Evolutionary conservation across 1,140 invertebrate species (phyloP).

Genomic region (Cheumatopsyche charites): DNA sequence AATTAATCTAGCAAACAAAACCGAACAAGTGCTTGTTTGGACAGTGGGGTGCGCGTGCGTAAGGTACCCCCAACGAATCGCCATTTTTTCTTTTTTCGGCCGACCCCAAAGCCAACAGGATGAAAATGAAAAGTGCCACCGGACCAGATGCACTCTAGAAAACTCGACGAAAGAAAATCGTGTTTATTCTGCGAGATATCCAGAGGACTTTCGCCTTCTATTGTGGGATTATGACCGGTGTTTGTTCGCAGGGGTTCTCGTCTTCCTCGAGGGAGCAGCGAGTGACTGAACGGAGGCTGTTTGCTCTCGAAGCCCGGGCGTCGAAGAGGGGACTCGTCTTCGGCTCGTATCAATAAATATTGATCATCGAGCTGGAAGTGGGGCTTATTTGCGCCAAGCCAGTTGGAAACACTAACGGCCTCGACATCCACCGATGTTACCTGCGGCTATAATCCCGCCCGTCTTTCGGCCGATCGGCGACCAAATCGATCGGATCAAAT

Average conservation of each 20-base stretch:
- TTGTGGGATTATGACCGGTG: conserved; percentile 33
- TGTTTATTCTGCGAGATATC: conserved; percentile 20
- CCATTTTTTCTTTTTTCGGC: background rate
- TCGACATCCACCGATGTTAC: background rate
- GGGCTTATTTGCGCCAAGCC: conserved; percentile 26
- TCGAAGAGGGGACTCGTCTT: no score
- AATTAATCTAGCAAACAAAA: conserved; percentile 26
- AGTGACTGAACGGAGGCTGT: conserved; percentile 11
- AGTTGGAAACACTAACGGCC: conserved; percentile 22
- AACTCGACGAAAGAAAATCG: conserved; percentile 18
- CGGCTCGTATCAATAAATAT: conserved; percentile 28
- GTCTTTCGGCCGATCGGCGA: conserved; percentile 22
- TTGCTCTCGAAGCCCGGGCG: background rate
- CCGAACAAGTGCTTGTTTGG: conserved; percentile 22
- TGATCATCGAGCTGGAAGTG: conserved; percentile 26
- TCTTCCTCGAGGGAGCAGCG: background rate
- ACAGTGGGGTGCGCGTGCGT: background rate
- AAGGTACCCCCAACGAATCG: background rate
- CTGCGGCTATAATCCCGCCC: conserved; percentile 1
- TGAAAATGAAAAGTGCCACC: no score
- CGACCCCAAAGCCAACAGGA: background rate
- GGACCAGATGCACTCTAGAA: no score
- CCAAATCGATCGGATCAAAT: conserved; percentile 18
- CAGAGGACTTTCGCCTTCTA: conserved; percentile 22
- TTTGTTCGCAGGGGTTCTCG: conserved; percentile 7